These are phyloP conservation scores for Alca torda DNA, from an alignment of 2,797 vertebrate genomes.

Conservation along the genomic window DNA sequence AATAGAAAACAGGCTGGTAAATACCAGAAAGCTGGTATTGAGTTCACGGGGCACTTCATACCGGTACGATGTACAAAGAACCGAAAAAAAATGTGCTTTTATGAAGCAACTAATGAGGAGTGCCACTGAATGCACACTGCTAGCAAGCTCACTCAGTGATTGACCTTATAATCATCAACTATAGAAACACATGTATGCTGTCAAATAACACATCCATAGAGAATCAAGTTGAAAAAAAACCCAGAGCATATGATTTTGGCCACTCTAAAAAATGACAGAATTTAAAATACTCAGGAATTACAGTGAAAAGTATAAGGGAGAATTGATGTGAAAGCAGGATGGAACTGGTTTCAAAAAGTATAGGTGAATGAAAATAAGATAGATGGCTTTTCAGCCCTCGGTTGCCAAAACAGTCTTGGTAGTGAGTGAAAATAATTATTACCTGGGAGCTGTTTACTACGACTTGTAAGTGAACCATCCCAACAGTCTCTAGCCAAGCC, in stretches of 20 bases:
- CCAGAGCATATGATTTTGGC: neutral
- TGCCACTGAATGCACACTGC: neutral
- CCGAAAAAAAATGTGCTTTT: neutral
- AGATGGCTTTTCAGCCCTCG: neutral
- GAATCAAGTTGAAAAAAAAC: neutral
- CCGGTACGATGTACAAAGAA: neutral
- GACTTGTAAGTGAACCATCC: neutral
- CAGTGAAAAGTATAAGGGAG: neutral
- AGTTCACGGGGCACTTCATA: neutral
- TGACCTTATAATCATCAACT: constrained; percentile 9
- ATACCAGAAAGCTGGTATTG: neutral
- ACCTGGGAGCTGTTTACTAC: neutral
- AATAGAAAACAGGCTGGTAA: constrained; percentile 8
- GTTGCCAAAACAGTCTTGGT: neutral
- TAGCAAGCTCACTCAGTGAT: neutral
- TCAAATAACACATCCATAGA: neutral
- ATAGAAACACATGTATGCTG: neutral
- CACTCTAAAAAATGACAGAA: neutral
- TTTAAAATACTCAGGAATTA: neutral
- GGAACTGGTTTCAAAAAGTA: neutral
- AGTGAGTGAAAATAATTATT: neutral
- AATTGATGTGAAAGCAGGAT: neutral
- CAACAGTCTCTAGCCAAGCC: neutral
- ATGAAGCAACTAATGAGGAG: neutral
- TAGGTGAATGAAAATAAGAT: neutral